These are phyloP conservation scores for Monopis laevigella DNA, from an alignment of 2,888 invertebrate genomes.

Conservation along the genomic window DNA sequence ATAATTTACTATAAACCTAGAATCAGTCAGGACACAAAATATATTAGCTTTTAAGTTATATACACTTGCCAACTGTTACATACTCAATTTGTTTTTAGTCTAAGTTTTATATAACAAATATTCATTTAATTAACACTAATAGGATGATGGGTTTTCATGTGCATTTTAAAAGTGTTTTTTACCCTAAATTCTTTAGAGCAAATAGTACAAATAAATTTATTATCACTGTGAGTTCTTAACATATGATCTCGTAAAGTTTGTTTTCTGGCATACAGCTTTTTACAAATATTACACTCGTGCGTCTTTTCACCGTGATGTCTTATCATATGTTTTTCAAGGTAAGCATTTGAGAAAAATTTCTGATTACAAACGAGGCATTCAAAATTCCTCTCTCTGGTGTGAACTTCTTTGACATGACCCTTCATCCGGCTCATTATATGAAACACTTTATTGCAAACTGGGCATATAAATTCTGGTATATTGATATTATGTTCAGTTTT, in stretches of 20 bases:
- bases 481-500: constrained; percentile 31
- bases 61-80: no score
- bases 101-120: no score
- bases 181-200: constrained; percentile 41
- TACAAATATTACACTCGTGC: constrained; percentile 54
- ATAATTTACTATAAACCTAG: no score
- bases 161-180: constrained; percentile 35
- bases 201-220: constrained; percentile 31
- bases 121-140: no score
- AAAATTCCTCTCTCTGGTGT: constrained; percentile 50
- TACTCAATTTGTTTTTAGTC: no score
- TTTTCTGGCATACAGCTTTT: constrained; percentile 53
- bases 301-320: constrained; percentile 55
- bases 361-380: constrained; percentile 55
- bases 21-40: no score
- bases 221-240: constrained; percentile 40
- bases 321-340: constrained; percentile 60
- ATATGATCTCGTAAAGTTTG: constrained; percentile 47
- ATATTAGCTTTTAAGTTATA: no score
- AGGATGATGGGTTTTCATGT: constrained; percentile 37
- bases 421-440: constrained; percentile 41
- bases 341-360: constrained; percentile 57
- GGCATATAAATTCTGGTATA: constrained; percentile 34
- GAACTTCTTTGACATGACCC: constrained; percentile 48
- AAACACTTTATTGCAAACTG: constrained; percentile 40